A percentile compares a stretch with the other conserved stretches of the same genome.
Evolutionary conservation across 2,888 invertebrate species (phyloP).

Genomic region (Melanotus villosus): DNA sequence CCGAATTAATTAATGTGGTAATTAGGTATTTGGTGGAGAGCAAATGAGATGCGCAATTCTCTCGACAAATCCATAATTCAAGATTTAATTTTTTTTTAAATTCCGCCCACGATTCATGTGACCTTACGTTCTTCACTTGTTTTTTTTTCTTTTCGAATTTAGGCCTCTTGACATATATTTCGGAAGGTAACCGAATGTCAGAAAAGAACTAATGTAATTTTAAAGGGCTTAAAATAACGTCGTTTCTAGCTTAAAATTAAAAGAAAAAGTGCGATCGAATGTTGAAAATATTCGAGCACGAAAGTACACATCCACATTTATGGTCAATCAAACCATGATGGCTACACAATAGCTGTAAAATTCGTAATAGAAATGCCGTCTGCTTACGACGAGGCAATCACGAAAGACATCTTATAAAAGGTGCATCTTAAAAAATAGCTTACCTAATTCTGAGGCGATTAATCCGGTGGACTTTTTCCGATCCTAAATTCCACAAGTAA

Average conservation of each 20-base stretch:
- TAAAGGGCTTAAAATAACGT: background rate
- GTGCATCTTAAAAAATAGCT: conserved; percentile 25
- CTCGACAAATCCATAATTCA: background rate
- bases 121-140: background rate
- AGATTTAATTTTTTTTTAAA: background rate
- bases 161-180: background rate
- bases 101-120: background rate
- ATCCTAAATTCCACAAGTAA: conserved; percentile 45
- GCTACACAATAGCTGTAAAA: conserved; percentile 61
- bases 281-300: conserved; percentile 17
- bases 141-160: too few relatives aligned
- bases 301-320: conserved; percentile 40
- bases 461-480: conserved; percentile 47
- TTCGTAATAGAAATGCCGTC: conserved; percentile 58
- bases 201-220: background rate
- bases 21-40: background rate
- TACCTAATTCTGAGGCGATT: conserved; percentile 50
- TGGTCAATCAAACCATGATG: conserved; percentile 56
- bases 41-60: background rate
- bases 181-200: background rate
- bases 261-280: too few relatives aligned
- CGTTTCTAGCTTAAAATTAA: background rate
- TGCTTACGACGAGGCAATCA: conserved; percentile 41
- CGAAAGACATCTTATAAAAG: conserved; percentile 33
- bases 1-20: background rate